Evolutionary conservation across 37 sponge, comb jelly and placozoan species (phyloP), one percentile per base, ranked within the genome.

Genomic region (Oscarella lobularis): DNA sequence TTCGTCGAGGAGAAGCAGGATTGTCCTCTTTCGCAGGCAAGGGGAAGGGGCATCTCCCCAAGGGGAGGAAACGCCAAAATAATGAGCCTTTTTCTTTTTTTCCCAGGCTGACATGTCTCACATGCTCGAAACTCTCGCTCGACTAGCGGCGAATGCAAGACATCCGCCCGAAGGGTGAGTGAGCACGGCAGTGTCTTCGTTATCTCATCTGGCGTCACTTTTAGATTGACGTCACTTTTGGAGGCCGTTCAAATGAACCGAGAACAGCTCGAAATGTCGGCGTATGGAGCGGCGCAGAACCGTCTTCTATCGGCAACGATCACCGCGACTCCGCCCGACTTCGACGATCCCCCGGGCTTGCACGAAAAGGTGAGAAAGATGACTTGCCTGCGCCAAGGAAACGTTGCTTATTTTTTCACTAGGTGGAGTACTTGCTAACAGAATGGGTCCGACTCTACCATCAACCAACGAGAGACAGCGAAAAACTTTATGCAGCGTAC

Each of bases 381-480:
- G 3, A 73, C 2, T 73, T 66, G 2, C 4, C 32, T 14, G 32
- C 77, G 31, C 3, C 4, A 29, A 27, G 40, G 9, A 4, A 2
- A 55, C 54, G 9, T 75, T 29, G 33, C 33, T n/a, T 27, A 48
- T 48, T 48, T 20, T 48, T 9, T 29, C 31, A 2, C 34, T 37
- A 90, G 90, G 93, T 94, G 75, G 96, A 95, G 80, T 88, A 86
- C 39, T 67, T 95, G 72, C 79, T 95, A 67, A 88, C 92, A 3
- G 96, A 95, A 81, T 95, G 96, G 96, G 96, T 95, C 34, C 78
- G 96, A 0, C 85, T 85, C 41, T 92, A 87, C 76, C 96, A 91
- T 40, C 92, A 92, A 35, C 93, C 93, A 38, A 89, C 37, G 20
- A 9, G 82, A 72, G 96, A 95, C 38, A 86, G 86, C 30, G 96